Base-by-base conservation (phyloP, 2,888 invertebrate species). In the Caenorhabditis wallacei region DNA sequence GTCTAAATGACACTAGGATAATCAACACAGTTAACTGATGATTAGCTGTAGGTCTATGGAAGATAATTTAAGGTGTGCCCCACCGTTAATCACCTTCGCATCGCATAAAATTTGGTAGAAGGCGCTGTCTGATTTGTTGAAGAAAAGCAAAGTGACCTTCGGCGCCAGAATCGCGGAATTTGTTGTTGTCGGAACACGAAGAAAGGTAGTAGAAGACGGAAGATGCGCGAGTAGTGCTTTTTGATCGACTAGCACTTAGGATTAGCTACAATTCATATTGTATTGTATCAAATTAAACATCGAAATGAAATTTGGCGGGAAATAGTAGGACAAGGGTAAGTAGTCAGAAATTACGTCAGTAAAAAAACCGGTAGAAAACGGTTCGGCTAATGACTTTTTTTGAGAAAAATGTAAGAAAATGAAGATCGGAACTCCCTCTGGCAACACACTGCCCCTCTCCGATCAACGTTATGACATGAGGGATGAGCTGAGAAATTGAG, bases 401-500 rank as follows among this genome's bases (percentile, higher is more conserved):
- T n/a, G n/a, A n/a, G n/a, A n/a, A n/a, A n/a, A n/a, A n/a, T n/a
- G n/a, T n/a, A n/a, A n/a, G n/a, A n/a, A n/a, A n/a, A n/a, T n/a
- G n/a, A n/a, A 48, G 46, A 48, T 22, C 35, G 53, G 35, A 66
- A 13, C 37, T 24, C 59, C 48, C 63, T 46, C 30, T 63, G 54
- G 78, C 69, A 69, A 78, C 78, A 78, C 40, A 40, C 46, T 43
- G 43, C 53, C 61, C n/a, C n/a, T n/a, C 40, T 46, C 64, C 40
- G 37, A 74, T 63, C 59, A 63, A 69, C 78, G 78, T 78, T 78
- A 78, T 78, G 78, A 78, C 78, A 78, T 78, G 63, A 54, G 69
- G 78, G 69, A 78, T 61, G 78, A 78, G 78, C 69, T 78, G 78
- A 68, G 78, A 78, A 78, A 78, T 78, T 63, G 76, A 78, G 78